phyloP scores from a whole-genome alignment of 2,797 vertebrate species.

The Silurus lanzhouensis region DNA sequence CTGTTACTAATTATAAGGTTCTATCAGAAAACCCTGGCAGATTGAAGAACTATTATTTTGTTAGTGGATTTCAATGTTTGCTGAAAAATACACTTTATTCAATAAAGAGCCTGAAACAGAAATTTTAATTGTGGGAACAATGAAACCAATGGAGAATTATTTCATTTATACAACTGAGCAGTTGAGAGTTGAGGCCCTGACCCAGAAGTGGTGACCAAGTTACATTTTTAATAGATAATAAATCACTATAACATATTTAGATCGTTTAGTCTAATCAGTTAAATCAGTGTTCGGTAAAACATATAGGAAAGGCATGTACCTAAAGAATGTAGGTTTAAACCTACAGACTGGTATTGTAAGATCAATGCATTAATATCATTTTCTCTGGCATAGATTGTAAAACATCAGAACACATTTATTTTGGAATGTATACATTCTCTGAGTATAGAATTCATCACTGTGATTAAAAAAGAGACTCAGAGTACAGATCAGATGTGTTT shows the following conservation, averaged over 20 bases:
- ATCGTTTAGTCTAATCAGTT: too few species aligned
- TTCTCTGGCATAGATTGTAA: background rate
- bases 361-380: background rate
- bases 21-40: conserved; percentile 68
- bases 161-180: too few species aligned
- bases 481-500: background rate
- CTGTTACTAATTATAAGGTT: conserved; percentile 64
- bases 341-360: background rate
- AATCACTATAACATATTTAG: background rate
- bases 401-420: background rate
- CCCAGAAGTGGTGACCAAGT: too few species aligned
- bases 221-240: too few species aligned
- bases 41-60: conserved; percentile 80
- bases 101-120: too few species aligned
- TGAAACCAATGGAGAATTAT: too few species aligned
- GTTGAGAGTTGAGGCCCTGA: too few species aligned
- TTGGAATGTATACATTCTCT: background rate
- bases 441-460: background rate
- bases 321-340: background rate
- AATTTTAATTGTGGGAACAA: too few species aligned
- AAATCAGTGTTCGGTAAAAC: background rate
- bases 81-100: conserved; percentile 73
- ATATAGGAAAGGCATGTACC: background rate
- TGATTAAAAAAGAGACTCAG: background rate
- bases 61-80: conserved; percentile 74